Evolutionary conservation across 2,113 vertebrate species (phyloP), one percentile per base, ranked within the genome.

Genomic region (Rhinopomastus cyanomelas): DNA sequence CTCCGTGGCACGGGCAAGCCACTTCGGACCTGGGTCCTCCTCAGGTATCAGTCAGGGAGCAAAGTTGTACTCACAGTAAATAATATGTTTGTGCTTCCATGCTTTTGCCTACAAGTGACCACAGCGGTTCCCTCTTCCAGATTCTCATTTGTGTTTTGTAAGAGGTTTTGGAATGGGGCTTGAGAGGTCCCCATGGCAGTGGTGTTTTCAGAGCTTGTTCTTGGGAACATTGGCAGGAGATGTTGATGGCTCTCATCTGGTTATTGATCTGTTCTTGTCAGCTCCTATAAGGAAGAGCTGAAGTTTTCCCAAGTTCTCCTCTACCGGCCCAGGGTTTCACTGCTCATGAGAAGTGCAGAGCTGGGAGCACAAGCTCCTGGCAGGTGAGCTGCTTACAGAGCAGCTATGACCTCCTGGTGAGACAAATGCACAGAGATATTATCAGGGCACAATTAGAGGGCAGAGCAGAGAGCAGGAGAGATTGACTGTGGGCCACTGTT

Each of bases 401-500:
- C 61, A 65, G 73, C 67, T 39, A 2, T 5, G 15, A 27, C 53
- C 78, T 62, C 59, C 69, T 42, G 16, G 30, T 16, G 34, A 89
- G 69, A 30, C 10, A 34, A 46, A 72, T 23, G 75, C 71, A 74
- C 32, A 8, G 61, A 59, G 55, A 49, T 57, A 61, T 62, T 42
- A 93, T 21, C 22, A 89, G 69, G 74, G 48, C 21, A 67, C 48
- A 44, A 42, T 61, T 39, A 78, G 52, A 76, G 11, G 30, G 12
- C 3, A 12, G 32, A 49, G 29, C 1, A 14, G 4, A 53, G 34
- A 27, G 18, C 4, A n/a, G 36, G 11, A 48, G 66, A 87, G 80
- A 87, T 81, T 87, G 88, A 81, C 62, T 77, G 48, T 72, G 36
- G 87, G 55, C 32, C 46, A 34, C 29, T 34, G 51, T 34, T 66